These are phyloP conservation scores for Orbicella faveolata DNA, from an alignment of 64 coral and sea anemone species.

Conservation along the genomic window DNA sequence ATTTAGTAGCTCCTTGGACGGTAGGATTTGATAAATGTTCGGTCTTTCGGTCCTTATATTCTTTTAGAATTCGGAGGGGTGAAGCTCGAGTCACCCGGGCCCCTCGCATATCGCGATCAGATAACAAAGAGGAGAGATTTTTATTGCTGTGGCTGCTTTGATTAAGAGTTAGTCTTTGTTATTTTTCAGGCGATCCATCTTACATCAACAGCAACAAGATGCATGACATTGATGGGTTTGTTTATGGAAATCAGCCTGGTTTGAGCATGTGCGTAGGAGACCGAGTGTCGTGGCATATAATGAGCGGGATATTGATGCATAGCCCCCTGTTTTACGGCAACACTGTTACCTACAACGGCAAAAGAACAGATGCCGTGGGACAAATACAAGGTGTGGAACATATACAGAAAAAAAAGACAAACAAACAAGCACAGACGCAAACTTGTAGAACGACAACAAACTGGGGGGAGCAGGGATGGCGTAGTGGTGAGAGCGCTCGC, in stretches of 20 bases:
- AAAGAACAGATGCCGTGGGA: conserved; percentile 69
- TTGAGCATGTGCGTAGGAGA: conserved; percentile 71
- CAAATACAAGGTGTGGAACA: conserved; percentile 80
- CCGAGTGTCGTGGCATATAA: conserved; percentile 78
- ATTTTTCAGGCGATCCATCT: conserved; percentile 33
- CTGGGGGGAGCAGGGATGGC: too few species aligned
- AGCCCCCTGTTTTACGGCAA: conserved; percentile 77
- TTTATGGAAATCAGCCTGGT: conserved; percentile 60
- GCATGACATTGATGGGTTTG: conserved; percentile 75
- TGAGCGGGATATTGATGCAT: conserved; percentile 82
- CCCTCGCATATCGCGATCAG: too few species aligned
- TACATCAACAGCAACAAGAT: conserved; percentile 89
- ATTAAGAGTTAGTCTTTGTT: background rate
- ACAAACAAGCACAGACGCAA: background rate
- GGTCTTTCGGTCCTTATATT: too few species aligned
- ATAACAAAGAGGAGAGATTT: too few species aligned
- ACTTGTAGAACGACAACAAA: conserved; percentile 1
- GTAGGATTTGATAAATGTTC: too few species aligned
- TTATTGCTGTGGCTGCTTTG: too few species aligned
- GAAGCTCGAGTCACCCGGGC: too few species aligned
- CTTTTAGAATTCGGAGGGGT: too few species aligned
- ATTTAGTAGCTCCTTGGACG: too few species aligned
- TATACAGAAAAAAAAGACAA: too few species aligned
- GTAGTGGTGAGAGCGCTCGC: too few species aligned
- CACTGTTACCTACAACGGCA: conserved; percentile 62